These are phyloP conservation scores for Frieseomelitta varia DNA, from an alignment of 1,140 invertebrate genomes.

Conservation along the genomic window DNA sequence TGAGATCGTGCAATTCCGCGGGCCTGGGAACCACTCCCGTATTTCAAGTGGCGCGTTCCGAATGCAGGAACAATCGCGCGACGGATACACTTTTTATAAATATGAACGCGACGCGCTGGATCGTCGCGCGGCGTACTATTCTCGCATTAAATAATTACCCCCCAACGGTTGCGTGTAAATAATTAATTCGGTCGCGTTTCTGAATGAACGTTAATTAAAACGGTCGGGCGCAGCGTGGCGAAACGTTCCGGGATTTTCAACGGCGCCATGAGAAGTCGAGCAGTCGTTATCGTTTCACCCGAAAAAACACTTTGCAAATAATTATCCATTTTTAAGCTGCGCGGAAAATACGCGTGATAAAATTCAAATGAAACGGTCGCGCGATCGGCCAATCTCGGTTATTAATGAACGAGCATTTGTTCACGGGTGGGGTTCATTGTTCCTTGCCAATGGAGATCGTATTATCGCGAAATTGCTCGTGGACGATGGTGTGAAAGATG, in stretches of 20 bases:
- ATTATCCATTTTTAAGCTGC: slow-evolving; percentile 34
- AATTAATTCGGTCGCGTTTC: slow-evolving; percentile 39
- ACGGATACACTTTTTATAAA: slow-evolving; percentile 8
- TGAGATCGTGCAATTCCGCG: background rate
- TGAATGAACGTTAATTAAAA: slow-evolving; percentile 46
- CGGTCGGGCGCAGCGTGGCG: background rate
- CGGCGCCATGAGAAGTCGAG: slow-evolving; percentile 3
- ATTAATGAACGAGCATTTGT: background rate
- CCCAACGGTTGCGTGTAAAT: slow-evolving; percentile 17
- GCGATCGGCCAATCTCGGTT: background rate
- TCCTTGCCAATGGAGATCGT: background rate
- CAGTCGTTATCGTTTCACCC: slow-evolving; percentile 22
- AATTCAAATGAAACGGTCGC: slow-evolving; percentile 15
- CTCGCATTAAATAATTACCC: slow-evolving; percentile 37
- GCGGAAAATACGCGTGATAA: background rate
- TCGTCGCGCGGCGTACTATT: background rate
- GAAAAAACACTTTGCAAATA: slow-evolving; percentile 38
- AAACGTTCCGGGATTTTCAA: slow-evolving; percentile 1
- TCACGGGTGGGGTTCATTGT: background rate
- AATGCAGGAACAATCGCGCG: background rate
- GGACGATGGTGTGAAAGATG: background rate
- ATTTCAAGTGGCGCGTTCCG: background rate
- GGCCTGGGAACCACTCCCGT: background rate
- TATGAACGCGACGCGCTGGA: background rate
- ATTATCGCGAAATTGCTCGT: background rate